Evolutionary conservation across 1,140 invertebrate genomes (phyloP), one percentile per base, ranked within the genome.

Genomic region (Adoxophyes honmai): DNA sequence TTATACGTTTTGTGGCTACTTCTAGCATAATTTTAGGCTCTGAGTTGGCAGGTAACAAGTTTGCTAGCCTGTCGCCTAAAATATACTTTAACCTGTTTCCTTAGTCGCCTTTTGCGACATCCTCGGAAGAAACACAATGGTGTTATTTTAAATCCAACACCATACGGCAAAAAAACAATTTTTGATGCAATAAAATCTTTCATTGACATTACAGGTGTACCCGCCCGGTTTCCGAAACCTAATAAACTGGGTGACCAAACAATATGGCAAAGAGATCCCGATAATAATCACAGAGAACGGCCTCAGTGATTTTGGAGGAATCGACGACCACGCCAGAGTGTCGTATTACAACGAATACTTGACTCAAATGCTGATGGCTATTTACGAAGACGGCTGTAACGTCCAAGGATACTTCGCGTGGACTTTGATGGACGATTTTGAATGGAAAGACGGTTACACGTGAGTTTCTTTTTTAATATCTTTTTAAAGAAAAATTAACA

Each of bases 281-380:
- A 91, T 96, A 13, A 91, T 94, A 36, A 89, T 96, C 0, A 94
- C 94, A 0, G 95, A 96, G 88, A 96, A 95, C 73, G 95, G 95
- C 4, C 61, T 86, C 16, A 73, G 71, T 5, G 82, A 88, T 55
- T 62, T 55, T 13, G 77, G 78, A 0, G 88, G 88, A 0, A 39
- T 91, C 1, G 81, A 90, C 7, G 91, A 92, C 48, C 90, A 90
- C 34, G 76, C 72, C 2, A 81, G 91, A 15, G 86, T 91, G 0
- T 86, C 90, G 0, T 93, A 92, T 62, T 90, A 90, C 11, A 91
- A 93, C 69, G 78, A 84, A 7, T 95, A 96, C 70, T 87, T 96
- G 16, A 68, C 87, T 34, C 83, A 88, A 58, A 39, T 88, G n/a
- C 63, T 88, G 4, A 56, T 83, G 21, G 86, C 87, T 0, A 77